phyloP scores from a whole-genome alignment of 2,888 invertebrate genomes.

The Gari tellinella region DNA sequence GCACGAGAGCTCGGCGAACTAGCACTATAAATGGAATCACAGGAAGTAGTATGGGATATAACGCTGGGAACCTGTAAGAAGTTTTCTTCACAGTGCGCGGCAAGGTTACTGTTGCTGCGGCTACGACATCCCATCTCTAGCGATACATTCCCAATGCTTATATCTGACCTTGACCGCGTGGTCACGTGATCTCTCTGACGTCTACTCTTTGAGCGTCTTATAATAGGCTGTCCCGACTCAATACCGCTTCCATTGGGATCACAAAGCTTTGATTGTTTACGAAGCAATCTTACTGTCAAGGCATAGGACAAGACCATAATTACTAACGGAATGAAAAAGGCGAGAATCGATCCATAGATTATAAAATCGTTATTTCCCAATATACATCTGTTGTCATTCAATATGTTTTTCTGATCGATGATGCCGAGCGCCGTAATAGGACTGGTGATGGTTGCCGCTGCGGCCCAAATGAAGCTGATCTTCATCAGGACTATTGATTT shows the following conservation, averaged over 20 bases:
- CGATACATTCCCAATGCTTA: background rate
- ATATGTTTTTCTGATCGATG: constrained; percentile 87
- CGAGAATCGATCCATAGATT: constrained; percentile 96
- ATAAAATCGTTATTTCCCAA: constrained; percentile 85
- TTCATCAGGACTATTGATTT: constrained; percentile 87
- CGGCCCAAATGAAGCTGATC: constrained; percentile 93
- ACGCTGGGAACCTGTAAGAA: constrained; percentile 34
- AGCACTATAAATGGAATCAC: constrained; percentile 40
- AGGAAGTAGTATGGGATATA: constrained; percentile 43
- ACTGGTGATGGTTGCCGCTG: constrained; percentile 87
- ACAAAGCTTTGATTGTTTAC: constrained; percentile 87
- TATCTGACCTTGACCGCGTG: background rate
- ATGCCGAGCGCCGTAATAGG: constrained; percentile 84
- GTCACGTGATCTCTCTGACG: constrained; percentile 10
- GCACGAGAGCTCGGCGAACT: background rate
- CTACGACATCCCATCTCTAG: constrained; percentile 29
- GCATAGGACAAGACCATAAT: constrained; percentile 98
- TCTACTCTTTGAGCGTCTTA: constrained; percentile 71
- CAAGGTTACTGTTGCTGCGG: constrained; percentile 23
- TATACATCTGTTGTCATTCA: constrained; percentile 87
- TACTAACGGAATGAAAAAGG: constrained; percentile 97
- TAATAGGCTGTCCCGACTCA: constrained; percentile 69
- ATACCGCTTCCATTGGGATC: constrained; percentile 47
- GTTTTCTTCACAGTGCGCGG: constrained; percentile 14
- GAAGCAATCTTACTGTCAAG: constrained; percentile 94